Conservation (phyloP, 2,113 vertebrate genomes). For the Heterocephalus glaber region DNA sequence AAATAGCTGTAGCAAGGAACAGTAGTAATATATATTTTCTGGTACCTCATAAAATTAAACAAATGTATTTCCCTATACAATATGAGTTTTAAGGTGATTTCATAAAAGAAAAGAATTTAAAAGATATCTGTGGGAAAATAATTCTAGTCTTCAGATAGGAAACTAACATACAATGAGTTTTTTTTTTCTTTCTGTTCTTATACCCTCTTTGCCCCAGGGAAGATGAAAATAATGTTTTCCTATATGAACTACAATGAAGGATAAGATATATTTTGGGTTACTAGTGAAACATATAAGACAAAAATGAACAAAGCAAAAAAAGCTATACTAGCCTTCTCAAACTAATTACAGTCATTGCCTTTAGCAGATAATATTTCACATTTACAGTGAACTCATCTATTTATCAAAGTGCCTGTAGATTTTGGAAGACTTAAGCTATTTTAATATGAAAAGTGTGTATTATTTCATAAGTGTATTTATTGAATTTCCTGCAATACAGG, state of each 20-base stretch:
- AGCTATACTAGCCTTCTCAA: background rate
- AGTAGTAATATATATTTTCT: background rate
- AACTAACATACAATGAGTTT: background rate
- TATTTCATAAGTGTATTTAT: conserved; percentile 38
- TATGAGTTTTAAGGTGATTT: background rate
- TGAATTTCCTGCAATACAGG: background rate
- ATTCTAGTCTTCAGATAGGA: background rate
- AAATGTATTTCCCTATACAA: background rate
- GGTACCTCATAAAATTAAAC: background rate
- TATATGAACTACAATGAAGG: background rate
- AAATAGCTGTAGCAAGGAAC: background rate
- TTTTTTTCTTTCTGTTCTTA: background rate
- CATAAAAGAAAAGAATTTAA: background rate
- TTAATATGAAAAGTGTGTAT: conserved; percentile 51
- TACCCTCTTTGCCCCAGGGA: conserved; percentile 42
- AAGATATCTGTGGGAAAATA: background rate
- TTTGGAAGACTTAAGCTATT: background rate
- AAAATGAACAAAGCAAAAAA: conserved; percentile 55
- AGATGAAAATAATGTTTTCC: conserved; percentile 45
- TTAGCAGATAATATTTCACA: conserved; percentile 37
- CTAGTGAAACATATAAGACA: background rate
- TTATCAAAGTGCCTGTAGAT: conserved; percentile 27
- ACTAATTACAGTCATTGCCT: conserved; percentile 44
- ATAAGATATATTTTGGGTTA: conserved; percentile 33
- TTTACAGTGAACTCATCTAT: background rate